These are phyloP conservation scores for Andrena marginata DNA, from an alignment of 2,888 invertebrate genomes.

Conservation along the genomic window DNA sequence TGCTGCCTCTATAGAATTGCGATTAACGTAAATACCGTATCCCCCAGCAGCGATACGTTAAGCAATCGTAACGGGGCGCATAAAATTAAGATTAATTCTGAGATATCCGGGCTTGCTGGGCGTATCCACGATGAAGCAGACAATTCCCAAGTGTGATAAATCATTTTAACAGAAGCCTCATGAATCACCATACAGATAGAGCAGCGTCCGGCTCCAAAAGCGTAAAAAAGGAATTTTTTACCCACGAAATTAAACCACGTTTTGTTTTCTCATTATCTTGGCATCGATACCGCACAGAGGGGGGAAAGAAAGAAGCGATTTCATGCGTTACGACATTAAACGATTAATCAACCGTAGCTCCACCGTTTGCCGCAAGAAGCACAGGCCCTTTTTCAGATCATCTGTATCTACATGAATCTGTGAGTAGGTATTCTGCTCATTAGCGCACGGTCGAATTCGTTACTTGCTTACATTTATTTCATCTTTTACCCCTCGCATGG, in stretches of 20 bases:
- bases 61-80: slow-evolving; percentile 22
- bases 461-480: neutral
- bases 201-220: slow-evolving; percentile 13
- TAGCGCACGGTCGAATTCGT: slow-evolving; percentile 1
- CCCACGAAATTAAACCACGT: slow-evolving; percentile 31
- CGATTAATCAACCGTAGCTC: slow-evolving; percentile 50
- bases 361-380: slow-evolving; percentile 41
- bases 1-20: neutral
- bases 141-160: slow-evolving; percentile 59
- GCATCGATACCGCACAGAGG: slow-evolving; percentile 26
- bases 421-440: slow-evolving; percentile 5
- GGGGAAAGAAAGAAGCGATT: neutral
- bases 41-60: neutral
- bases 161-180: slow-evolving; percentile 62
- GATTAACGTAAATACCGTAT: slow-evolving; percentile 19
- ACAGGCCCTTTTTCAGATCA: slow-evolving; percentile 9
- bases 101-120: slow-evolving; percentile 10
- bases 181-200: slow-evolving; percentile 45
- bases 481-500: no score
- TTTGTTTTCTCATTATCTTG: slow-evolving; percentile 47
- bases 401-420: slow-evolving; percentile 16
- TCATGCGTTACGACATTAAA: slow-evolving; percentile 35
- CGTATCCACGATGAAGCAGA: slow-evolving; percentile 40
- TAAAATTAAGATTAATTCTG: slow-evolving; percentile 56
- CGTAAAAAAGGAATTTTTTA: slow-evolving; percentile 51